A percentile compares a stretch with the other conserved stretches of the same genome.
phyloP scores from a whole-genome alignment of 2,888 invertebrate species.

The Seladonia tumulorum region DNA sequence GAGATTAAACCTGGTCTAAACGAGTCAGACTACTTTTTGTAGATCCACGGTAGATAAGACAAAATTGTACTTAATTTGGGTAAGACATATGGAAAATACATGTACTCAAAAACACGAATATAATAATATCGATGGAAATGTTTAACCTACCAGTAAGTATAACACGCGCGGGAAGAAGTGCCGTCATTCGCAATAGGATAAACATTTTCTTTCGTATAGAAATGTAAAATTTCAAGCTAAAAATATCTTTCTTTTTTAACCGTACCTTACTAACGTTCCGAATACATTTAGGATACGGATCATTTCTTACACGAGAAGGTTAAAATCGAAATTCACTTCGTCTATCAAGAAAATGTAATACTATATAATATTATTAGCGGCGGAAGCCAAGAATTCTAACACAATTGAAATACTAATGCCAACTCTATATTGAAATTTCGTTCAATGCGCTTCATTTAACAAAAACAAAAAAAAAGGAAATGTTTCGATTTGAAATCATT shows the following conservation, averaged over 20 bases:
- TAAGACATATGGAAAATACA: slow-evolving; percentile 10
- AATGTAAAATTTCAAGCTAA: slow-evolving; percentile 29
- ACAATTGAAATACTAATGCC: background rate
- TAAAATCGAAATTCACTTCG: slow-evolving; percentile 1
- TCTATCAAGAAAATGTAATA: background rate
- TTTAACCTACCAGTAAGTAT: background rate
- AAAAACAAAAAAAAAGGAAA: background rate
- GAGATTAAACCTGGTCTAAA: background rate
- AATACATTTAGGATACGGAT: slow-evolving; percentile 10
- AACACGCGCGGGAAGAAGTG: background rate
- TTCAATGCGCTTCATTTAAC: background rate
- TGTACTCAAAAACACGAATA: background rate
- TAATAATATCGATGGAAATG: background rate
- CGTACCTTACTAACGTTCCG: background rate
- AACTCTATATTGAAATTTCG: background rate
- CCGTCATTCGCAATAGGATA: background rate
- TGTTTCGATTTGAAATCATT: background rate
- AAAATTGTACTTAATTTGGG: slow-evolving; percentile 6
- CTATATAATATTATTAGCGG: background rate
- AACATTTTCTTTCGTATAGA: slow-evolving; percentile 6
- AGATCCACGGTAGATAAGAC: background rate
- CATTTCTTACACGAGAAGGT: slow-evolving; percentile 8
- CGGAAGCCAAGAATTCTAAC: slow-evolving; percentile 12
- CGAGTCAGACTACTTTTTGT: background rate
- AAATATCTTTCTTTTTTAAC: background rate